Evolutionary conservation across 2,888 invertebrate species (phyloP), one percentile per base, ranked within the genome.

Genomic region (Mythimna albipuncta): DNA sequence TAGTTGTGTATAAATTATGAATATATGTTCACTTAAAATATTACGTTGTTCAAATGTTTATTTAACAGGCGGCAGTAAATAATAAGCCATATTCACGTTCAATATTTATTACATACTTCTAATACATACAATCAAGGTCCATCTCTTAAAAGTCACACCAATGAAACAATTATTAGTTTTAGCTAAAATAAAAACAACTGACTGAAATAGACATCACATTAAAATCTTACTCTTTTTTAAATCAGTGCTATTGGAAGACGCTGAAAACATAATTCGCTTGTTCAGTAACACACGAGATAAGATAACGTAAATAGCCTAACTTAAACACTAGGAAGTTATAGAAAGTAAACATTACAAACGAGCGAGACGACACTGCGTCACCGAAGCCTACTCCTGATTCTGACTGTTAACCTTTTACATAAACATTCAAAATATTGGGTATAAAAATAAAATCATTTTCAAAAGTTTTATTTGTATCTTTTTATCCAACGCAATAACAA

Each of bases 191-290:
- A 91, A 85, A 92, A 92, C 88, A 92, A 93, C 89, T 94, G 93
- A 93, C 93, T 94, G 93, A 91, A 91, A 91, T 87, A 87, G 85
- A 92, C 91, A 93, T 94, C 93, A 95, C 94, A 93, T 90, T 73
- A 89, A 77, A 90, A 79, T 52, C 44, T 71, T 81, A 80, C 70
- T 76, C 69, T 75, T 84, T 75, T 69, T 77, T 67, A 90, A 88
- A 91, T 92, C 93, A 93, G 94, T 93, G 92, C 90, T 93, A 90
- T 87, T 93, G 95, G 96, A 95, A 96, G 96, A 95, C 95, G 93
- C 92, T 92, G 92, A 91, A 87, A 88, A 79, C 77, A 82, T 85
- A 87, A 88, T 78, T 80, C 70, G 50, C 73, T 83, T 87, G 87
- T 87, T 89, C 83, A 81, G 75, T 79, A 84, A 86, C 84, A 89